Evolutionary conservation across 2,113 vertebrate genomes (phyloP), one percentile per base, ranked within the genome.

Genomic region (Trichechus manatus): DNA sequence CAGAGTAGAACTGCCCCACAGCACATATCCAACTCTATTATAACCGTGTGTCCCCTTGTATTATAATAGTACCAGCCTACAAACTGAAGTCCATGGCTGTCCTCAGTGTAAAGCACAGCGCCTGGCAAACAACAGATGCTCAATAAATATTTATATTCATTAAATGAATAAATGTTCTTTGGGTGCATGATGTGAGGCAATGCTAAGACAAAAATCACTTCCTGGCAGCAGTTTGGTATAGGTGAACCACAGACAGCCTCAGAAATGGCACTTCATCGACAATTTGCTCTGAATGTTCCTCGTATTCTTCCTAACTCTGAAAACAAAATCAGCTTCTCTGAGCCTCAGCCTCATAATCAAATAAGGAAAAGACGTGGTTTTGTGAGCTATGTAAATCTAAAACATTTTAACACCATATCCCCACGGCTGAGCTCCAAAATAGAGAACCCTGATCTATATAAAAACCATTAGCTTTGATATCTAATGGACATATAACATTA

Each of bases 161-260:
- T 66, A 19, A 91, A 56, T 92, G 17, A 82, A 79, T 56, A 83
- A 83, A 80, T n/a, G 63, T 64, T 50, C 86, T 87, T 89, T 44
- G 13, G 36, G 77, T 87, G 39, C 23, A 44, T n/a, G 22, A 79
- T 1, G 3, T 23, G 20, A 89, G n/a, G 44, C 14, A 78, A 4
- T 64, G 9, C 36, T 93, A 81, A 75, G n/a, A 87, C 7, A 94
- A 85, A 93, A 95, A 90, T 44, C 77, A 96, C 10, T 81, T 89
- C 50, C 59, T 95, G 66, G 33, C 50, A 82, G 23, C n/a, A 83
- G 9, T 33, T 47, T 15, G 1, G 59, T 68, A 11, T 42, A 74
- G 61, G 9, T 75, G 25, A 97, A 81, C 2, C 74, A 22, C 23
- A 80, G 20, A 19, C 0, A 42, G 53, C 33, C 27, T 81, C n/a